Evolutionary conservation across 2,113 vertebrate genomes (phyloP).

Genomic region (Pedetes capensis): DNA sequence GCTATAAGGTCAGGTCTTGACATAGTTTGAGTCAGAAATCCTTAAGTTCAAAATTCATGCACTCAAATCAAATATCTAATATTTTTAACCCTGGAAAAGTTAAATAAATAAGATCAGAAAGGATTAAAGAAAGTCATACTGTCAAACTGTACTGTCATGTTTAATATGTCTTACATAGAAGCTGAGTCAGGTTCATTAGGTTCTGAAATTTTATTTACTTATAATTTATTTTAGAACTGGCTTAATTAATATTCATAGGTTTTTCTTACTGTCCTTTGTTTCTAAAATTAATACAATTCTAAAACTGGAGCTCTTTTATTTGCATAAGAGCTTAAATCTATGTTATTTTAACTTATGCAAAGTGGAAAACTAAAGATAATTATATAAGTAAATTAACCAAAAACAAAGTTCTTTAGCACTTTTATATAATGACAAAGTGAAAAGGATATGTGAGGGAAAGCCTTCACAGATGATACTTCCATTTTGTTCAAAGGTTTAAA

Average conservation of each 20-base stretch:
- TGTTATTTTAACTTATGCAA: constrained; percentile 56
- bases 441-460: not conserved
- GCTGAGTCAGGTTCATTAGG: constrained; percentile 49
- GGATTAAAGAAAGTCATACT: not conserved
- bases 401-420: constrained; percentile 47
- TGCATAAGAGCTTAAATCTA: constrained; percentile 47
- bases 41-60: constrained; percentile 51
- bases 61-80: constrained; percentile 49
- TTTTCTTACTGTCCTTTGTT: constrained; percentile 34
- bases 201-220: constrained; percentile 59
- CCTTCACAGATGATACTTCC: not conserved
- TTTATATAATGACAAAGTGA: constrained; percentile 1
- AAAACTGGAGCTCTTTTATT: constrained; percentile 12
- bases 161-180: constrained; percentile 44
- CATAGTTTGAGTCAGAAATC: constrained; percentile 23
- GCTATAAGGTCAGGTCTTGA: constrained; percentile 49
- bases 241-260: constrained; percentile 63
- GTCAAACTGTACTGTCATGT: not conserved
- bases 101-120: constrained; percentile 63
- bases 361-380: constrained; percentile 53
- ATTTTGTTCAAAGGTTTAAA: not conserved
- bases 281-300: constrained; percentile 60
- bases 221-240: constrained; percentile 54
- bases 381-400: constrained; percentile 59
- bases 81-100: constrained; percentile 42